Evolutionary conservation across 23 tunicate genomes (phyloP), one percentile per base, ranked within the genome.

Genomic region (Aplidium turbinatum): DNA sequence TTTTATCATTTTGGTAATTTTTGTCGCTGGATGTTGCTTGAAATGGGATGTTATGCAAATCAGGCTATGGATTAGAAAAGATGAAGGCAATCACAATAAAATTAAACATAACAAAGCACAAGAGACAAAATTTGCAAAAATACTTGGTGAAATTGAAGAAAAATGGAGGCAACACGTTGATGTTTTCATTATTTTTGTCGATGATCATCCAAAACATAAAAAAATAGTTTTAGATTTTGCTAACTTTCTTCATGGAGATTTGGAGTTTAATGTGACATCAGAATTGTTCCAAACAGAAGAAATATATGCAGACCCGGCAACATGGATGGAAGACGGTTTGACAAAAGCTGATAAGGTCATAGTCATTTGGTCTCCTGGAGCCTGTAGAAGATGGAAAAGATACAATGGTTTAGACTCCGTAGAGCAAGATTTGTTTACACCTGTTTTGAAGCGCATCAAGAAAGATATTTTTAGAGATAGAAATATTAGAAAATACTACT

Each of bases 341-440:
- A n/a, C 42, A 23, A 35, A 47, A 26, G 79, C 85, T 6, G 74
- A 86, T 35, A 86, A 86, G 66, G 73, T 79, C 19, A 39, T 86
- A 26, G 55, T 78, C 1, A 78, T 86, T 35, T 86, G 93, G 80
- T 86, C 93, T 0, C 74, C 75, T 11, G 82, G 52, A 24, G 77
- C 93, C 2, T 25, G 18, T 0, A 29, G 19, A 13, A 35, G 80
- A 16, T 78, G 83, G 78, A 45, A 68, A 0, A 16, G 71, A 20
- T 45, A 38, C 20, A 79, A 75, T 0, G 57, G 29, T 5, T 33
- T 76, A 3, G 63, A 47, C 1, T 18, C 28, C 5, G 35, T 31
- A 23, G 36, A 85, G 2, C 53, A 63, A 2, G 83, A 85, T 5
- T 21, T 85, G 73, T 85, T 85, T 60, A 58, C 84, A 1, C 92